Evolutionary conservation across 2,888 invertebrate species (phyloP).

Genomic region (Tinea pellionella): DNA sequence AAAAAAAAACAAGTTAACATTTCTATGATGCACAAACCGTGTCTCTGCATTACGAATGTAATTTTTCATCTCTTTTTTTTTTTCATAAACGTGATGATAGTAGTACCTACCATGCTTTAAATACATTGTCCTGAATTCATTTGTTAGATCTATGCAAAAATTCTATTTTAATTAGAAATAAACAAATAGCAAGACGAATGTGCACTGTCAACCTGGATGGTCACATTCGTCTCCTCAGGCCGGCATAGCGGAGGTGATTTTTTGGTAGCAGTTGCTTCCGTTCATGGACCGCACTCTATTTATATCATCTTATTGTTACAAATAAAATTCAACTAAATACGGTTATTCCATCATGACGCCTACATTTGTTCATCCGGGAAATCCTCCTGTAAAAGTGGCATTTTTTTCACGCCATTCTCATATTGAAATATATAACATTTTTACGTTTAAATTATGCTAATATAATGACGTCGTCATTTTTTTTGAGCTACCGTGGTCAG

Average conservation of each 20-base stretch:
- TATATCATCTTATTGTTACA: too few species aligned
- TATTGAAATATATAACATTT: conserved; percentile 1
- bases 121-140: too few species aligned
- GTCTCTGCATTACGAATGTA: conserved; percentile 1
- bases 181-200: too few species aligned
- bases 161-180: too few species aligned
- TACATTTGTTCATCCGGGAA: neutral
- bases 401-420: neutral
- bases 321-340: too few species aligned
- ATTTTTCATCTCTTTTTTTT: neutral
- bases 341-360: neutral
- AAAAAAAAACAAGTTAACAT: neutral
- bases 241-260: too few species aligned
- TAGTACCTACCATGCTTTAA: neutral
- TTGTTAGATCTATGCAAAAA: too few species aligned
- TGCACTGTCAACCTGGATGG: too few species aligned
- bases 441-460: neutral
- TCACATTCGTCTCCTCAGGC: too few species aligned
- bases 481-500: too few species aligned
- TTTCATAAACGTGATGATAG: neutral
- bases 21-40: conserved; percentile 11
- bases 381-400: neutral
- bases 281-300: too few species aligned
- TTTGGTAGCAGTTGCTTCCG: too few species aligned
- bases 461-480: neutral